A percentile compares a stretch with the other conserved stretches of the same genome.
Evolutionary conservation across 1,140 invertebrate species (phyloP).

Genomic region (Rhagoletis zephyria): DNA sequence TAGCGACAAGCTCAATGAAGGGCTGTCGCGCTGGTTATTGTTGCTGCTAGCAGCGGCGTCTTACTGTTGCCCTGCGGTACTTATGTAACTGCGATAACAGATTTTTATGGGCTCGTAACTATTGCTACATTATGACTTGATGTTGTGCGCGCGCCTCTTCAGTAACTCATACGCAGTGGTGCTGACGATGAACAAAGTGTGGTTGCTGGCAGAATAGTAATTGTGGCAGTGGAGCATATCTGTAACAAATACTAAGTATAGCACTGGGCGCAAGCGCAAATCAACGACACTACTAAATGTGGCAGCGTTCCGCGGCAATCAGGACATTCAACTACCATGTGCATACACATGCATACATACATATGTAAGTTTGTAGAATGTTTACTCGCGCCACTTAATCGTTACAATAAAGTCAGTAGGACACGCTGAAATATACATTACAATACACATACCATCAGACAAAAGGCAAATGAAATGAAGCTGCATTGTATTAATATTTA

Average conservation of each 20-base stretch:
- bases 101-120: not conserved
- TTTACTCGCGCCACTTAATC: no score
- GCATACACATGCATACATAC: not conserved
- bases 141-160: not conserved
- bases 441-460: no score
- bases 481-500: no score
- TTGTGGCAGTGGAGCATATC: not conserved
- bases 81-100: not conserved
- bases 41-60: not conserved
- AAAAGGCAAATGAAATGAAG: no score
- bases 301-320: not conserved
- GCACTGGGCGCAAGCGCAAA: not conserved
- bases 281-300: not conserved
- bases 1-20: not conserved
- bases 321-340: not conserved
- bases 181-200: not conserved
- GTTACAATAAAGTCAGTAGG: no score
- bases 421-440: no score
- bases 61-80: not conserved
- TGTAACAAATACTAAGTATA: not conserved
- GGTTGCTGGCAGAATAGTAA: not conserved
- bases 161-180: not conserved
- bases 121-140: not conserved
- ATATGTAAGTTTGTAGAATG: no score
- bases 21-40: not conserved